Evolutionary conservation across 2,888 invertebrate species (phyloP).

Genomic region (Stramonita haemastoma): DNA sequence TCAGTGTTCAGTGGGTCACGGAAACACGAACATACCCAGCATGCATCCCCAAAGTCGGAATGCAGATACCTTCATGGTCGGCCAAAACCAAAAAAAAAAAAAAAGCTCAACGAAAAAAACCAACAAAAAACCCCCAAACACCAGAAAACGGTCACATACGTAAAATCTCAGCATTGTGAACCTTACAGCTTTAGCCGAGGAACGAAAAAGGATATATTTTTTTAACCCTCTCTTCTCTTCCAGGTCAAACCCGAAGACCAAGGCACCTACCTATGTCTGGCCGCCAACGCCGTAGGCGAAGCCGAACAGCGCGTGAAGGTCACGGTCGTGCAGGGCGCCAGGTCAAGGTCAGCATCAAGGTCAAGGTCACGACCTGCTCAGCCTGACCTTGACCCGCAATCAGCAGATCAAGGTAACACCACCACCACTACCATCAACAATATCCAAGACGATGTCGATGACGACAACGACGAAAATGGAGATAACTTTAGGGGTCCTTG

Average conservation of each 20-base stretch:
- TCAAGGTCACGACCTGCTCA: background rate
- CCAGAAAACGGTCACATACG: too few species aligned
- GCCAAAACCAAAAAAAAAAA: too few species aligned
- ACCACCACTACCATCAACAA: background rate
- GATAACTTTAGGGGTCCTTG: background rate
- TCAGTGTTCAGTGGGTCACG: too few species aligned
- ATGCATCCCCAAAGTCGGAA: too few species aligned
- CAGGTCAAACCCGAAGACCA: constrained; percentile 22
- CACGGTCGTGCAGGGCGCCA: background rate
- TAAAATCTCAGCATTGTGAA: too few species aligned
- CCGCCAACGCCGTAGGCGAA: constrained; percentile 32
- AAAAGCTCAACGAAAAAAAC: too few species aligned
- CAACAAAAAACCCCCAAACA: too few species aligned
- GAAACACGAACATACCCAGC: too few species aligned
- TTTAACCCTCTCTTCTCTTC: background rate
- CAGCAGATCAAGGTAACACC: background rate
- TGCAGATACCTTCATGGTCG: too few species aligned
- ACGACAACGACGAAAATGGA: background rate
- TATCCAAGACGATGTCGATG: background rate
- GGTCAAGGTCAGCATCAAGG: constrained; percentile 8
- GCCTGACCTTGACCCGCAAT: background rate
- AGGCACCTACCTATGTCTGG: constrained; percentile 35
- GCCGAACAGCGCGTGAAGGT: constrained; percentile 29
- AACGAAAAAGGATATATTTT: too few species aligned
- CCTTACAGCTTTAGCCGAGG: too few species aligned